Conservation (phyloP, 2,888 invertebrate genomes). For the Lamellibrachia satsuma region DNA sequence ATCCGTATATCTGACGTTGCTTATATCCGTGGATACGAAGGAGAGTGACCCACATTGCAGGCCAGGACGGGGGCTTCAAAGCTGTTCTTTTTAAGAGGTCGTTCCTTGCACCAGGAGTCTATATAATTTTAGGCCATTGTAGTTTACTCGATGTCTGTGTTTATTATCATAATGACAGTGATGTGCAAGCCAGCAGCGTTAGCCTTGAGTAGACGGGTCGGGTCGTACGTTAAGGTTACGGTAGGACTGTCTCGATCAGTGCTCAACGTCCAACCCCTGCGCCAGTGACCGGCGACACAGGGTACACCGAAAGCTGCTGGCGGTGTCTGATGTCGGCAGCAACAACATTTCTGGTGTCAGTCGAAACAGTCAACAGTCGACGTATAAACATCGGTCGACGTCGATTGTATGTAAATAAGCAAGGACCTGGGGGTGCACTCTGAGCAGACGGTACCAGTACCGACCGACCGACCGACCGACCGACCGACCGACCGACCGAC, state of each 20-base stretch:
- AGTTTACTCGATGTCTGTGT: too few species aligned
- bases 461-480: background rate
- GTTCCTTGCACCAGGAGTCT: too few species aligned
- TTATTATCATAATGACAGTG: background rate
- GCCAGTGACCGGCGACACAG: background rate
- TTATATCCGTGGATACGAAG: too few species aligned
- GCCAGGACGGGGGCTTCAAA: too few species aligned
- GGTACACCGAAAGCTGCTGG: background rate
- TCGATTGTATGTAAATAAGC: slow-evolving; percentile 9
- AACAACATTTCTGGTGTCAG: background rate
- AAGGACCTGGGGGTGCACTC: background rate
- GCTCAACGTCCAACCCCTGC: background rate
- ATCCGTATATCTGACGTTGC: too few species aligned
- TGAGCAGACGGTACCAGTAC: background rate
- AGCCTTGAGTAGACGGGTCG: background rate
- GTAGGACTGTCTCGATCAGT: background rate
- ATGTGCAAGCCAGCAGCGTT: background rate
- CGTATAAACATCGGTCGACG: background rate
- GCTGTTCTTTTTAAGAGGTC: too few species aligned
- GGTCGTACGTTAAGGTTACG: background rate
- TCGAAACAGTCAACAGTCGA: background rate
- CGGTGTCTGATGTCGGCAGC: background rate
- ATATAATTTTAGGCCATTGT: too few species aligned
- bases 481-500: background rate
- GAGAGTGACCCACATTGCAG: too few species aligned